A percentile compares a stretch with the other conserved stretches of the same genome.
Conservation (phyloP, 2,113 vertebrate species). For the Ptilorrhoa leucosticta region DNA sequence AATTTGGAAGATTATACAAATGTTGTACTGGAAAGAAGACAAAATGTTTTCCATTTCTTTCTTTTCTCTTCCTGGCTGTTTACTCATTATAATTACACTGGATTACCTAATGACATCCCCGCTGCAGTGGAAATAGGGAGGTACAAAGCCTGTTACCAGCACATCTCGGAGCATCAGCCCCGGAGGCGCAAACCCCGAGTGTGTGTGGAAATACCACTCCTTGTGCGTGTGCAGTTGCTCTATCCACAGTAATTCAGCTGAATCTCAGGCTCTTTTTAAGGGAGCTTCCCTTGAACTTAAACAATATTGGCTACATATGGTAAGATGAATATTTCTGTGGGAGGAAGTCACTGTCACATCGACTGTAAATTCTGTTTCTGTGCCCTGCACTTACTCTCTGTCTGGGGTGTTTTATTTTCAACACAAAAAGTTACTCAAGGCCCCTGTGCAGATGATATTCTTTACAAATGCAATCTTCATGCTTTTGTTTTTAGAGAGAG, state of each 20-base stretch:
- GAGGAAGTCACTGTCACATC: not conserved
- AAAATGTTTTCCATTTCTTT: not conserved
- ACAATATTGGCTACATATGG: not conserved
- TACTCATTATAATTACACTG: not conserved
- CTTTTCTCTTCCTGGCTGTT: not conserved
- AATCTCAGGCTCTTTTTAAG: not conserved
- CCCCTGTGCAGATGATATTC: not conserved
- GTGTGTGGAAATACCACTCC: fast-evolving
- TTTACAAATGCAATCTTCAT: not conserved
- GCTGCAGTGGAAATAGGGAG: not conserved
- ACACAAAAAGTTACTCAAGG: not conserved
- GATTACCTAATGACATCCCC: not conserved
- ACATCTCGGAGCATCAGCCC: fast-evolving
- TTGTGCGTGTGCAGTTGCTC: not conserved
- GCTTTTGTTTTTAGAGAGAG: not conserved
- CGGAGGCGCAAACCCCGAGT: fast-evolving
- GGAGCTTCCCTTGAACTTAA: not conserved
- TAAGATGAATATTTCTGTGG: not conserved
- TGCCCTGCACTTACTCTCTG: not conserved
- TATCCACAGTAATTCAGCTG: not conserved
- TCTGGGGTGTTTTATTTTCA: not conserved
- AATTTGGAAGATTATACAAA: not conserved
- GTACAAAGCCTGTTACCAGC: not conserved
- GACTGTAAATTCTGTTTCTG: not conserved
- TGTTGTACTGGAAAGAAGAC: not conserved